Evolutionary conservation across 2,888 invertebrate genomes (phyloP).

Genomic region (Tenthredo amoena): DNA sequence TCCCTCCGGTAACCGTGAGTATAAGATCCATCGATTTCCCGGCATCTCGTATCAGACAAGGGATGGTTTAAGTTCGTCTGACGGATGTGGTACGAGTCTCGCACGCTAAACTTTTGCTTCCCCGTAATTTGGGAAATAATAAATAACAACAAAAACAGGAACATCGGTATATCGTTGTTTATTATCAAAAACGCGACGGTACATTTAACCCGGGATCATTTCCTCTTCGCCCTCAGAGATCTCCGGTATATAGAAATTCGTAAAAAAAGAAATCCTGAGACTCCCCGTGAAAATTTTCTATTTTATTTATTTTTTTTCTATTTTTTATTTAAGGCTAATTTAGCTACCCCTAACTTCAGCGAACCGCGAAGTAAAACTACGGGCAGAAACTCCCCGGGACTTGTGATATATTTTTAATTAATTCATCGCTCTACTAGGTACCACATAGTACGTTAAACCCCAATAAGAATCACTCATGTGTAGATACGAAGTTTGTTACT

Average conservation of each 20-base stretch:
- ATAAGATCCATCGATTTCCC: constrained; percentile 63
- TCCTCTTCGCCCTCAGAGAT: constrained; percentile 54
- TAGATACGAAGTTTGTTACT: neutral
- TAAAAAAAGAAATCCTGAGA: constrained; percentile 53
- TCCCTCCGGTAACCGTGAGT: neutral
- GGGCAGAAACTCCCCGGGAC: neutral
- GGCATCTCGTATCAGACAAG: neutral
- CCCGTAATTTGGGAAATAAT: neutral
- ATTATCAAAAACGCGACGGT: constrained; percentile 70
- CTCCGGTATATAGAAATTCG: neutral
- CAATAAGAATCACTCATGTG: constrained; percentile 13
- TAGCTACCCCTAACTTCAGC: neutral
- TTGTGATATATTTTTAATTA: constrained; percentile 22
- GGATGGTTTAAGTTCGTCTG: neutral
- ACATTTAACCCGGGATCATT: constrained; percentile 74
- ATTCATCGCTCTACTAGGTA: constrained; percentile 2
- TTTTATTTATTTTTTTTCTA: neutral
- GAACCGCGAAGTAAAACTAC: neutral
- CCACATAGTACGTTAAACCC: neutral
- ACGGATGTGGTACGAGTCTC: neutral
- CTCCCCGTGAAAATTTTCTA: constrained; percentile 60
- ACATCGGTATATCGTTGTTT: constrained; percentile 70
- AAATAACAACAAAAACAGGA: neutral
- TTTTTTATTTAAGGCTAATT: neutral
- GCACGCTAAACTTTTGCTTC: neutral